phyloP scores from a whole-genome alignment of 2,113 vertebrate species.

The Stictonetta naevosa region DNA sequence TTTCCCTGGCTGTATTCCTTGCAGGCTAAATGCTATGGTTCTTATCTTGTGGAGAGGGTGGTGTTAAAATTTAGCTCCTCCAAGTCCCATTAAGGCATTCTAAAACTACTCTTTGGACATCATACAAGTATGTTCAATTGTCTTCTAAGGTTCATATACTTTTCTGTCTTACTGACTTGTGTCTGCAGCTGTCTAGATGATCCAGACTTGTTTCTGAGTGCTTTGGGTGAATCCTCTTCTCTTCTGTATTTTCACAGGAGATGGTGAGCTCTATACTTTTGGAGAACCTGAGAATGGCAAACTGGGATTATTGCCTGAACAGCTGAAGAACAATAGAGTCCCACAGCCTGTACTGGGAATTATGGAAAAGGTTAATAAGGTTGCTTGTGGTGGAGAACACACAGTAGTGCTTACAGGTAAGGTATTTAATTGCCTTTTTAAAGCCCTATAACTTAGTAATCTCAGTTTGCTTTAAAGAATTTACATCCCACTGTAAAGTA shows the following conservation, averaged over 20 bases:
- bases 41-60: neutral
- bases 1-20: neutral
- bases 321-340: slow-evolving; percentile 81
- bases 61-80: neutral
- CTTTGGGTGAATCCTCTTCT: neutral
- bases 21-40: neutral
- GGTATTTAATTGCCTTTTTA: neutral
- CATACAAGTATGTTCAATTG: neutral
- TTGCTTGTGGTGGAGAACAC: slow-evolving; percentile 93
- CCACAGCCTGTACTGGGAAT: slow-evolving; percentile 89
- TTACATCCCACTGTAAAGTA: neutral
- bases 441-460: neutral
- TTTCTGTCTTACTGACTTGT: neutral
- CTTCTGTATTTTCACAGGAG: slow-evolving; percentile 75
- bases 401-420: slow-evolving; percentile 92
- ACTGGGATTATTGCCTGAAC: slow-evolving; percentile 84
- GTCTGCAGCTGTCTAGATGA: neutral
- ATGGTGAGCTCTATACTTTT: slow-evolving; percentile 91
- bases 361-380: slow-evolving; percentile 84
- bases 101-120: neutral
- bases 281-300: slow-evolving; percentile 93
- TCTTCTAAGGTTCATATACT: neutral
- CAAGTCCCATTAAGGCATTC: neutral
- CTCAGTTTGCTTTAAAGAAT: neutral
- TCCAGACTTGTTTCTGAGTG: neutral